Conservation (phyloP, 2,888 invertebrate species). For the Oscheius myriophilus region DNA sequence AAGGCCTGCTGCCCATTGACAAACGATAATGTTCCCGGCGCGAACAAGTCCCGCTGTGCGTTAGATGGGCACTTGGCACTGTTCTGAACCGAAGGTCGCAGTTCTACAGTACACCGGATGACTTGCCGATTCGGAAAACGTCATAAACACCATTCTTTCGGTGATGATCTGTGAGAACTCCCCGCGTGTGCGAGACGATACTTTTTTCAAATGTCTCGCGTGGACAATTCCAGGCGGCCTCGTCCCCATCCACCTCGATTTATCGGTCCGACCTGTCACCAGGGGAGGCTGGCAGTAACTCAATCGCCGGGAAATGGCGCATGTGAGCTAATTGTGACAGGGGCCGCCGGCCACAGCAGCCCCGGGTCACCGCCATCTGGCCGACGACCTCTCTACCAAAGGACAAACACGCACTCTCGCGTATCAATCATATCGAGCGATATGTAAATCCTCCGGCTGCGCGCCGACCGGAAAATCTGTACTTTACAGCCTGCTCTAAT, state of each 20-base stretch:
- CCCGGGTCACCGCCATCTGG: constrained; percentile 27
- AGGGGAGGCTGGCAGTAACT: constrained; percentile 3
- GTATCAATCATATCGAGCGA: constrained; percentile 32
- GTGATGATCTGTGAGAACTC: too few relatives aligned
- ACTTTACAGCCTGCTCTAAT: not conserved
- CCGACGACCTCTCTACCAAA: constrained; percentile 1
- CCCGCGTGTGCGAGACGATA: too few relatives aligned
- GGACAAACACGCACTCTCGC: constrained; percentile 27
- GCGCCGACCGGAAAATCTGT: constrained; percentile 18
- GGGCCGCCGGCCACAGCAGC: not conserved
- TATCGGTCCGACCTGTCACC: constrained; percentile 4
- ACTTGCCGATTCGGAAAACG: too few relatives aligned
- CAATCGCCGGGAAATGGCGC: constrained; percentile 16
- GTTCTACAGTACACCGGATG: too few relatives aligned
- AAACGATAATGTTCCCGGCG: constrained; percentile 17
- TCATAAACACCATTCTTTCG: too few relatives aligned
- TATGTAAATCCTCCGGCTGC: constrained; percentile 26
- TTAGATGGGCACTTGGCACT: constrained; percentile 10
- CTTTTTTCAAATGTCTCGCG: too few relatives aligned
- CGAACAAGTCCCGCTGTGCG: constrained; percentile 14
- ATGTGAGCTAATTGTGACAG: constrained; percentile 21
- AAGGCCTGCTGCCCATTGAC: constrained; percentile 1
- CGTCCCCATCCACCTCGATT: constrained; percentile 4
- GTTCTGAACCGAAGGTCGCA: too few relatives aligned
- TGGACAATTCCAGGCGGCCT: too few relatives aligned